Conservation (phyloP, 2,113 vertebrate genomes). For the Catharus bicknelli region DNA sequence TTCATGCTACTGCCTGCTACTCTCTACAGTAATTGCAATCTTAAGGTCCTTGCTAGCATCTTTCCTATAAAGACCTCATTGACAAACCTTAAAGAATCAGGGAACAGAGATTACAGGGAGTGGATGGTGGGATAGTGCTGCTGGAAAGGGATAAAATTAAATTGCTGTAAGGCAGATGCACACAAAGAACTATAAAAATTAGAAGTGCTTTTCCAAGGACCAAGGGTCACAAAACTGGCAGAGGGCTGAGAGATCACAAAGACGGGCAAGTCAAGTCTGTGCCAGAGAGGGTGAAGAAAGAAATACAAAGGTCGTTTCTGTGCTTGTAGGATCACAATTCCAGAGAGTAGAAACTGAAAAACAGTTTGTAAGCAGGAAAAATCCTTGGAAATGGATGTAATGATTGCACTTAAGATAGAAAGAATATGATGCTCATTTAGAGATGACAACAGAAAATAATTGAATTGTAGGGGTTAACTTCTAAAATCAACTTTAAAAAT, state of each 20-base stretch:
- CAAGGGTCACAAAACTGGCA: neutral
- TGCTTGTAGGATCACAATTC: neutral
- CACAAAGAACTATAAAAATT: neutral
- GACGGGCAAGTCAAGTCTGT: neutral
- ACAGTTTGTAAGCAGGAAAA: neutral
- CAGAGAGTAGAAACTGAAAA: neutral
- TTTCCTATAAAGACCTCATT: neutral
- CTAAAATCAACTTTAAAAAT: neutral
- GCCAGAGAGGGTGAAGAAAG: neutral
- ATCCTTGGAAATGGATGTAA: neutral
- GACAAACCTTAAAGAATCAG: neutral
- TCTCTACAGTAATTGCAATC: neutral
- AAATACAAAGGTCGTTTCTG: neutral
- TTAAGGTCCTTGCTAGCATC: neutral
- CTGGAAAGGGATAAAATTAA: neutral
- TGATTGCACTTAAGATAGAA: neutral
- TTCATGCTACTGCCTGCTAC: neutral
- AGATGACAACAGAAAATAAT: neutral
- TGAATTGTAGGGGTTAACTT: slow-evolving; percentile 11
- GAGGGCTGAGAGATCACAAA: neutral
- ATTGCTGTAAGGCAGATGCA: neutral
- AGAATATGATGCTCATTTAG: neutral
- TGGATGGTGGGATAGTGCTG: neutral
- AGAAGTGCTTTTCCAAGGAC: neutral
- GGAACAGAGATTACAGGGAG: neutral